phyloP scores from a whole-genome alignment of 2,113 vertebrate species.

The human region DNA sequence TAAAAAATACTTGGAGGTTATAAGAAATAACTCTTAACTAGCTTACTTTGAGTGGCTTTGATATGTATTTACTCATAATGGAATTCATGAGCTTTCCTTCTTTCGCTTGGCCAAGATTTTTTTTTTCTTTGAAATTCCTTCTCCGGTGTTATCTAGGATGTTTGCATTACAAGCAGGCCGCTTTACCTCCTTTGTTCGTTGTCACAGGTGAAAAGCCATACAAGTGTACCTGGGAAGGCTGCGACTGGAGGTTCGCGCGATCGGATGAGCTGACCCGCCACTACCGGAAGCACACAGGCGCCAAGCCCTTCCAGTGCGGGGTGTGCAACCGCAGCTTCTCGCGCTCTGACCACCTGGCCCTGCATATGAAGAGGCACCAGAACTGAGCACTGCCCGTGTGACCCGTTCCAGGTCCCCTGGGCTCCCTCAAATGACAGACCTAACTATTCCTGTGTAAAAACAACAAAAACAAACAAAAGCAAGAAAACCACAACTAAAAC shows the following conservation, averaged over 20 bases:
- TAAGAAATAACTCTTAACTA: background rate
- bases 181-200: constrained; percentile 55
- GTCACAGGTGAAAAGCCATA: constrained; percentile 96
- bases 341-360: constrained; percentile 97
- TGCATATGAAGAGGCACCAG: constrained; percentile 99
- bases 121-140: no score
- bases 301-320: constrained; percentile 96
- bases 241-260: constrained; percentile 97
- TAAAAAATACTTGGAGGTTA: background rate
- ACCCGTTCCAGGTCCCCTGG: background rate
- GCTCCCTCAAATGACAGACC: constrained; percentile 72
- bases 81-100: background rate
- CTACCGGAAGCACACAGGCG: constrained; percentile 97
- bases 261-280: constrained; percentile 98
- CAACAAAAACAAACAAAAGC: constrained; percentile 23
- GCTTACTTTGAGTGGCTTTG: background rate
- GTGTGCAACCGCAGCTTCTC: constrained; percentile 98
- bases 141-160: background rate
- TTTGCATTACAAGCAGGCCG: background rate
- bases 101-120: background rate
- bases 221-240: constrained; percentile 97
- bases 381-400: constrained; percentile 81
- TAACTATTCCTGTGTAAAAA: constrained; percentile 61
- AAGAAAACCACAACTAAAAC: constrained; percentile 72
- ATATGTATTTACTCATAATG: background rate